These are phyloP conservation scores for Hydropotes inermis DNA, from an alignment of 2,113 vertebrate genomes.

Conservation along the genomic window DNA sequence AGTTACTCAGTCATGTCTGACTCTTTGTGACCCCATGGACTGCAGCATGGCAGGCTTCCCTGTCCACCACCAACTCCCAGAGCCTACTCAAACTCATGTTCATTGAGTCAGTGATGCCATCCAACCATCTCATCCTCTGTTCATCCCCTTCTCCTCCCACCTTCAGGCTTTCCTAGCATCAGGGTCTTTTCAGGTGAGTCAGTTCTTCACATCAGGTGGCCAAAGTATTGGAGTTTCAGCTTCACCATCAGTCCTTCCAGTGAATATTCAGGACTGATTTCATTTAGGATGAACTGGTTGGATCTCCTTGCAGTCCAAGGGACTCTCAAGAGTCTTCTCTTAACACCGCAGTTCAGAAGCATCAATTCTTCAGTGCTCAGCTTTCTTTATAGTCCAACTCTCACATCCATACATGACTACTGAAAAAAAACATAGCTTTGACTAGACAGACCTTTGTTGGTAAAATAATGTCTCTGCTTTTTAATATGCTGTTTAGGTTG, in stretches of 20 bases:
- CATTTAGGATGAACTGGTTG: neutral
- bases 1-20: neutral
- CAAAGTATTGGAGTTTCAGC: neutral
- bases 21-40: neutral
- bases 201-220: neutral
- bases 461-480: neutral
- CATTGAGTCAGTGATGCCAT: neutral
- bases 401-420: neutral
- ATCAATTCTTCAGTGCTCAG: neutral
- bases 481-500: neutral
- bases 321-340: neutral
- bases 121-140: neutral
- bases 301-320: neutral
- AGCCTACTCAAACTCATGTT: neutral
- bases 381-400: neutral
- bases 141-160: neutral
- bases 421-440: neutral
- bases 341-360: neutral
- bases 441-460: neutral
- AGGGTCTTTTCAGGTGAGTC: neutral
- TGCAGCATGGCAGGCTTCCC: neutral
- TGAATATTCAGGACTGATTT: neutral
- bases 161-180: neutral
- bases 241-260: neutral
- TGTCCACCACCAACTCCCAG: neutral